Evolutionary conservation across 2,113 vertebrate genomes (phyloP).

Genomic region (Oxyruncus cristatus): DNA sequence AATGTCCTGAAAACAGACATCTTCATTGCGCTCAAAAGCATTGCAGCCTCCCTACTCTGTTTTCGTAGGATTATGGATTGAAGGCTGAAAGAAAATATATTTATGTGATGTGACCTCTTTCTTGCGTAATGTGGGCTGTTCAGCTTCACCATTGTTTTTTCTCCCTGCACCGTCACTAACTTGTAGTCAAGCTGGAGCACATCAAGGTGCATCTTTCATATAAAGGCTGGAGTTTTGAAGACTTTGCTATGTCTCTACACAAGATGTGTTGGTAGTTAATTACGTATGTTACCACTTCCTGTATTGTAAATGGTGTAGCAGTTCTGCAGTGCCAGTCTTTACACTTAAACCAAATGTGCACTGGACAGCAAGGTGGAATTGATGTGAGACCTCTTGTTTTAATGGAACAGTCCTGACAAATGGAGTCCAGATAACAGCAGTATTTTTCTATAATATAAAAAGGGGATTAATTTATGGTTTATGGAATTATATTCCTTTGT

Average conservation of each 20-base stretch:
- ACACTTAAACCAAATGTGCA: not conserved
- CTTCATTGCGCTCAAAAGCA: not conserved
- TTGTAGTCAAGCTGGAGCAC: not conserved
- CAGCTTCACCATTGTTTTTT: not conserved
- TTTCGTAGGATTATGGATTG: not conserved
- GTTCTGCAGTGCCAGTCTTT: not conserved
- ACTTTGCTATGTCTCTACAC: not conserved
- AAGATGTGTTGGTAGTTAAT: not conserved
- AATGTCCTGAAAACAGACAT: not conserved
- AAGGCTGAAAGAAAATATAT: not conserved
- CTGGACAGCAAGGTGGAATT: not conserved
- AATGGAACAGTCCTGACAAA: not conserved
- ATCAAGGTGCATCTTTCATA: not conserved
- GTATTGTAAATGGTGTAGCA: not conserved
- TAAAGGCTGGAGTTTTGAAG: not conserved
- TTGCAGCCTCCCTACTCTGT: not conserved
- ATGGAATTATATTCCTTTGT: not conserved
- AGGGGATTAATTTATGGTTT: not conserved
- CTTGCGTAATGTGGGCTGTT: not conserved
- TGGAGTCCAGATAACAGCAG: not conserved
- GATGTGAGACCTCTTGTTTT: not conserved
- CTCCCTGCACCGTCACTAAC: not conserved
- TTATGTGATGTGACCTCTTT: not conserved
- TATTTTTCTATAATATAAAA: not conserved
- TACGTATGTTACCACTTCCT: not conserved